phyloP scores from a whole-genome alignment of 1,140 invertebrate species.

The Rhizoglyphus robini region DNA sequence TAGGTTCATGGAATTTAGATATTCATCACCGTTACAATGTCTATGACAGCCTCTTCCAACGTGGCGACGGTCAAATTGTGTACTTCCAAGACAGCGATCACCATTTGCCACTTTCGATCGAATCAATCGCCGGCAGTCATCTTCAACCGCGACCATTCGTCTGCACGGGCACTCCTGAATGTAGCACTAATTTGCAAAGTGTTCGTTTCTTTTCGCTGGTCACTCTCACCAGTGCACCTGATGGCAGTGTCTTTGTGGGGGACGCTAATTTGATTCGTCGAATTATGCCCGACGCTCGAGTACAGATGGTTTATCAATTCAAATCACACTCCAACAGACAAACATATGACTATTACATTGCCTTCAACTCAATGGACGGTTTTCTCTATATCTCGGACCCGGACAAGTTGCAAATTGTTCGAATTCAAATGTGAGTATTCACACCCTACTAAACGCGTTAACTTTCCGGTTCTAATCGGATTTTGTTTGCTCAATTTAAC shows the following conservation, averaged over 20 bases:
- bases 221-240: constrained; percentile 77
- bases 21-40: constrained; percentile 98
- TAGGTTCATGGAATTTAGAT: constrained; percentile 92
- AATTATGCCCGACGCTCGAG: constrained; percentile 52
- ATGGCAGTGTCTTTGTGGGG: constrained; percentile 90
- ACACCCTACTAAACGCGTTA: constrained; percentile 51
- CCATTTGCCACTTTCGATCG: constrained; percentile 30
- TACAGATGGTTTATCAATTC: constrained; percentile 31
- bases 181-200: constrained; percentile 36
- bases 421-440: constrained; percentile 17
- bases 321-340: not conserved
- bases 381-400: constrained; percentile 88
- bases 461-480: constrained; percentile 74
- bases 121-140: constrained; percentile 43
- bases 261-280: constrained; percentile 90
- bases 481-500: constrained; percentile 53
- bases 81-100: constrained; percentile 64
- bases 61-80: constrained; percentile 82
- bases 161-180: constrained; percentile 48
- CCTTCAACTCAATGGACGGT: constrained; percentile 84
- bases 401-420: constrained; percentile 58
- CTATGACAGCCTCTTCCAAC: constrained; percentile 85
- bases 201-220: constrained; percentile 67
- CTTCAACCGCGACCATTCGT: constrained; percentile 48
- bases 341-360: constrained; percentile 59